Evolutionary conservation across 2,888 invertebrate species (phyloP), one percentile per base, ranked within the genome.

Genomic region (Lochmaea capreae): DNA sequence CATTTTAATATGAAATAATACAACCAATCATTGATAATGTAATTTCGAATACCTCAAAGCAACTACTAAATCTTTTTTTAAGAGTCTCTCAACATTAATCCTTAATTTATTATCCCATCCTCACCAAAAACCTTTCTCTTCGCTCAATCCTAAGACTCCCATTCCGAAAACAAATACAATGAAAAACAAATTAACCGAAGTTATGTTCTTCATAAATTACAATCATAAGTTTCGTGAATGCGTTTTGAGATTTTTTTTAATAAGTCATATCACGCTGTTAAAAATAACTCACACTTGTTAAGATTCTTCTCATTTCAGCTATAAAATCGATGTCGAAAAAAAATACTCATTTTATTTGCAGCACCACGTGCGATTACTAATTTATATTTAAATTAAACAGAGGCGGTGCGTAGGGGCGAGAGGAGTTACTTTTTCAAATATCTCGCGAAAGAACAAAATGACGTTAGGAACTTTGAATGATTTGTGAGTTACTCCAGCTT

Each of bases 241-340:
- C 52, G 46, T 71, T 71, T 66, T 54, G 54, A 16, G 52, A 26
- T 22, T 26, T 66, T 72, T 72, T 73, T 72, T 63, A 72, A 74
- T 76, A 74, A 77, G 71, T 74, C 74, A 77, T 72, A 72, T 75
- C 75, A 77, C 73, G 77, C 73, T 75, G 76, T 73, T 74, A 74
- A 74, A 74, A 73, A 77, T 77, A 74, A 77, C 77, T 77, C 72
- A 77, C 69, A 72, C 74, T 75, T 73, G 73, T 78, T 76, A 76
- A 78, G 71, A 78, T 78, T 78, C 77, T 65, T 71, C 77, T 78
- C 77, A 69, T 78, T 78, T 78, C 69, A 67, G 76, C 76, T 75
- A 78, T 78, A 78, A 78, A 78, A 73, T 78, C 70, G 77, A 73
- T 71, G 74, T 76, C 72, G 67, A 78, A 78, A 69, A 22, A 77